Evolutionary conservation across 2,888 invertebrate genomes (phyloP), one percentile per base, ranked within the genome.

Genomic region (Hedychridium roseum): DNA sequence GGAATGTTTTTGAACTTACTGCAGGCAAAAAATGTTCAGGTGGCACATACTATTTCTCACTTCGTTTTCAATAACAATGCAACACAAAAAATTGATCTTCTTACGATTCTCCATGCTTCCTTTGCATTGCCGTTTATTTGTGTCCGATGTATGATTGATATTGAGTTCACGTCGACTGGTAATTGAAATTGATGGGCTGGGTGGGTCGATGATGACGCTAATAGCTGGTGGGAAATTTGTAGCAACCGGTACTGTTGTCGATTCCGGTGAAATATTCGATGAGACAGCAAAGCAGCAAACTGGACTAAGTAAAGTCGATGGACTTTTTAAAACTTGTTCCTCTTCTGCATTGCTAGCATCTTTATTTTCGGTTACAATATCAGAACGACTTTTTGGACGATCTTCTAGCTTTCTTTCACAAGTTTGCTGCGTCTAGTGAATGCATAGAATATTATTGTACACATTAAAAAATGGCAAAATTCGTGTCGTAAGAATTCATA

Each of bases 41-140:
- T n/a, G n/a, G n/a, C n/a, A n/a, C n/a, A n/a, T n/a, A n/a, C n/a
- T n/a, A n/a, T n/a, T n/a, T n/a, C n/a, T n/a, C n/a, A n/a, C n/a
- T n/a, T n/a, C n/a, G n/a, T n/a, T n/a, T n/a, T n/a, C n/a, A n/a
- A n/a, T n/a, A n/a, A n/a, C n/a, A n/a, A n/a, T n/a, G n/a, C n/a
- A n/a, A n/a, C n/a, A 35, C 27, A 12, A 7, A 40, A 21, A 41
- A 15, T 36, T 37, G 30, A 14, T 36, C 7, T 17, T 64, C 72
- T 62, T 59, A 80, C 80, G 63, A 68, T 78, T 80, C 57, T 80
- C 78, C 73, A 80, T 78, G 48, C 79, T 80, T 39, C 75, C 77
- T 32, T 75, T 73, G 37, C 76, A 79, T 45, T 66, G 65, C 50
- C 73, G 64, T 56, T 73, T 63, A 44, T 61, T 59, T 2, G 71